Conservation (phyloP, 2,113 vertebrate genomes). For the Neomonachus schauinslandi region DNA sequence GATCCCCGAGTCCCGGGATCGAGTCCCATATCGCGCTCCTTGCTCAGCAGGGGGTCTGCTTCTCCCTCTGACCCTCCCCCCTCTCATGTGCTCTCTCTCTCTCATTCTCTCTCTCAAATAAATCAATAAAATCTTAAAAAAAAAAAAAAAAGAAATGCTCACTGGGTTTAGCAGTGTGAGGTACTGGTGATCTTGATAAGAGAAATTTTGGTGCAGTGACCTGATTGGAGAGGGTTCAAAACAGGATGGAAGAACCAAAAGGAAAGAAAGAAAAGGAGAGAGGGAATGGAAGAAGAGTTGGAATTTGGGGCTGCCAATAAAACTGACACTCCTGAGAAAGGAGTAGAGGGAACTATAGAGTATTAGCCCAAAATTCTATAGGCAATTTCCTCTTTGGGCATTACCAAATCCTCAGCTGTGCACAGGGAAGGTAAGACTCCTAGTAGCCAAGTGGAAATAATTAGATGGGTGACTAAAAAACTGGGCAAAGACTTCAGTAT, state of each 20-base stretch:
- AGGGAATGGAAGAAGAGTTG: not conserved
- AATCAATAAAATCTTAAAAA: too few relatives aligned
- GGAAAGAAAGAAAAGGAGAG: not conserved
- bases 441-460: not conserved
- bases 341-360: not conserved
- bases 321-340: not conserved
- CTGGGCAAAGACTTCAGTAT: not conserved
- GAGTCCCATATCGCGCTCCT: too few relatives aligned
- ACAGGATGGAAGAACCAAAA: not conserved
- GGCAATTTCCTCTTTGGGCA: not conserved
- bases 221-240: not conserved
- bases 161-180: not conserved
- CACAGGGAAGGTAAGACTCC: not conserved
- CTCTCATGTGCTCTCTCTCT: too few relatives aligned
- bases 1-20: too few relatives aligned
- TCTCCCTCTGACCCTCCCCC: too few relatives aligned
- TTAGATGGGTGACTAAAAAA: not conserved
- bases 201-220: not conserved
- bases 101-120: too few relatives aligned
- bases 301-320: not conserved
- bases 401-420: not conserved
- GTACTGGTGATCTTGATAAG: not conserved
- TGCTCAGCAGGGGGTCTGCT: too few relatives aligned
- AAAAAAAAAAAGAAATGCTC: not conserved
- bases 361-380: not conserved